A percentile compares a stretch with the other conserved stretches of the same genome.
phyloP scores from a whole-genome alignment of 2,113 vertebrate species.

The Rissa tridactyla region DNA sequence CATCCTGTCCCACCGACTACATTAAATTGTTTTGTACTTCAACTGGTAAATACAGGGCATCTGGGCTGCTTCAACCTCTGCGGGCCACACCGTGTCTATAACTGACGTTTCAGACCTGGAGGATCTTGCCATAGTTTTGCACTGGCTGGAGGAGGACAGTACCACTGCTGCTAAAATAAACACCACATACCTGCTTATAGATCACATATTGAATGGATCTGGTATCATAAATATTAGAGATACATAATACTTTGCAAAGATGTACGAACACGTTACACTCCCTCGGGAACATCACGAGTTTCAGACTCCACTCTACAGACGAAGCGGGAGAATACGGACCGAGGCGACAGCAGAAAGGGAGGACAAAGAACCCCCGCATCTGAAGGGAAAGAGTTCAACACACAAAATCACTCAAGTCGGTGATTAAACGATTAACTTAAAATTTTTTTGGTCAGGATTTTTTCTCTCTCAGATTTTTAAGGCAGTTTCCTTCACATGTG shows the following conservation, averaged over 20 bases:
- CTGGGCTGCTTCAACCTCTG: rapidly evolving
- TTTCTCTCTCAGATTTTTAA: not conserved
- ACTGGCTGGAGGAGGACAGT: not conserved
- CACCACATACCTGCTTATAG: rapidly evolving
- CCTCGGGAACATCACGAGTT: rapidly evolving
- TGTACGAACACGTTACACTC: rapidly evolving
- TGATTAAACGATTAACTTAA: not conserved
- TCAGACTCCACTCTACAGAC: rapidly evolving
- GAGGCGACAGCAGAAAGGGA: rapidly evolving
- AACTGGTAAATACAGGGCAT: not conserved
- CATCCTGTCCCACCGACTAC: rapidly evolving
- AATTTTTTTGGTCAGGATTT: not conserved
- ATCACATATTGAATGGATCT: rapidly evolving
- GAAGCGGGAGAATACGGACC: rapidly evolving
- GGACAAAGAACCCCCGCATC: not conserved
- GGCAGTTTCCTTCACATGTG: not conserved
- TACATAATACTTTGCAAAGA: too few species aligned
- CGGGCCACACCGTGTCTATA: rapidly evolving
- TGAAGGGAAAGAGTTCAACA: not conserved
- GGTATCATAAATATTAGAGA: not conserved
- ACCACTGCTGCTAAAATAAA: rapidly evolving
- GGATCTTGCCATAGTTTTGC: rapidly evolving
- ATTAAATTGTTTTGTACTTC: too few species aligned
- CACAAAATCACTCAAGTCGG: not conserved
- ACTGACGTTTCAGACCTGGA: not conserved